Evolutionary conservation across 2,888 invertebrate genomes (phyloP), one percentile per base, ranked within the genome.

Genomic region (Eueremaeus valkanovi): DNA sequence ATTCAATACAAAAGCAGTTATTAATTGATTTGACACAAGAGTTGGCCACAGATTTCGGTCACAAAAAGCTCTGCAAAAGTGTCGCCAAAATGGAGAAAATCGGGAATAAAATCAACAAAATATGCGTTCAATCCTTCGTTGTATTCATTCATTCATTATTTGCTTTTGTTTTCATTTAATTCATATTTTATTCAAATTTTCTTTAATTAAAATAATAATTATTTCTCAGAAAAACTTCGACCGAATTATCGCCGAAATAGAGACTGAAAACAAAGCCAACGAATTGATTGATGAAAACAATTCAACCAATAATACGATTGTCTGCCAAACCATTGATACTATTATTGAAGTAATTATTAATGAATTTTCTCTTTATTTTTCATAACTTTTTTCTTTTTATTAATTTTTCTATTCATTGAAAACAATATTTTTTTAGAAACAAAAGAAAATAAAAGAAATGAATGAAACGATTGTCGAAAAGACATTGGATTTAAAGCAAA

Each of bases 391-490:
- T 27, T 63, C 3, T 9, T 33, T 36, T 63, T 18, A n/a, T 36
- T 31, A 33, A n/a, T 63, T 24, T 68, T 68, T 24, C 3, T 68
- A n/a, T 31, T 61, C 29, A 27, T 68, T 68, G 9, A 36, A 55
- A 55, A 21, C 27, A 27, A 51, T 58, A 8, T 58, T 36, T 68
- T 40, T 68, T 42, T 68, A 68, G 68, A 68, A 68, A 68, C 68
- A 68, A 42, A 68, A 21, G n/a, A 42, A 68, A 42, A 24, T 42
- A 8, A 16, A 21, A 3, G 16, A 68, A 40, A 68, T 68, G 24
- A 68, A 68, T 36, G 40, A 68, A 21, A 8, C 36, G 21, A 42
- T 68, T 68, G 40, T 42, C 5, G 68, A 68, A 42, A 68, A 68
- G 42, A 36, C 36, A 40, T 3, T 42, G 1, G 27, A 42, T 68